A percentile compares a stretch with the other conserved stretches of the same genome.
These are phyloP conservation scores for Phymatocera aterrima DNA, from an alignment of 2,888 invertebrate species.

Conservation along the genomic window DNA sequence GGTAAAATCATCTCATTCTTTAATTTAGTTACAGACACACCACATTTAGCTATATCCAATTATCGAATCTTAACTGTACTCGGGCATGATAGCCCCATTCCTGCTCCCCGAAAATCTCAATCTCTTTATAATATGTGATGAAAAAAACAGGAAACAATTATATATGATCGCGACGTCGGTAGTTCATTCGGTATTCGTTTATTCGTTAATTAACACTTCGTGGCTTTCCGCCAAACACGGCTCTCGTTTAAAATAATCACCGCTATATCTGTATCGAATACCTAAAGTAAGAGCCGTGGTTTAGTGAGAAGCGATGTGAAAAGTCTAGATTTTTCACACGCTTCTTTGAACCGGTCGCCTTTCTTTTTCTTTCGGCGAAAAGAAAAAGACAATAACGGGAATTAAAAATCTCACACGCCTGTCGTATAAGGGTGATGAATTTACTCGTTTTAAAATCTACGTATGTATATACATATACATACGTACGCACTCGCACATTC, in stretches of 20 bases:
- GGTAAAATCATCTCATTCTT: neutral
- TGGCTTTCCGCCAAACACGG: neutral
- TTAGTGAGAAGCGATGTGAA: neutral
- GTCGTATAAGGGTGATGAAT: neutral
- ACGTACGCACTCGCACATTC: too few species aligned
- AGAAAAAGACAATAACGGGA: neutral
- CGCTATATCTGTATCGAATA: neutral
- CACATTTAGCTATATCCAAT: neutral
- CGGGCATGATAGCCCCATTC: too few species aligned
- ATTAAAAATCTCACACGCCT: neutral
- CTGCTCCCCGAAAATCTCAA: too few species aligned
- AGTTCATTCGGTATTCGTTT: neutral
- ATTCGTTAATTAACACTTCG: neutral
- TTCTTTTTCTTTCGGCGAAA: neutral
- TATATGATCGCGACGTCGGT: too few species aligned
- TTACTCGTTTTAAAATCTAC: neutral
- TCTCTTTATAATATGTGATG: neutral
- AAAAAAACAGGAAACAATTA: slow-evolving; percentile 3
- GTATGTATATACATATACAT: too few species aligned
- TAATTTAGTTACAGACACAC: neutral
- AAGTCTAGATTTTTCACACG: neutral
- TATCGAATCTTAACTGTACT: neutral
- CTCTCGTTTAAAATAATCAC: neutral
- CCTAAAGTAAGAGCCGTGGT: neutral
- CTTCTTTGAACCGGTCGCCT: neutral